A percentile compares a stretch with the other conserved stretches of the same genome.
Conservation (phyloP, 1,140 invertebrate genomes). For the Dufourea novaeangliae region DNA sequence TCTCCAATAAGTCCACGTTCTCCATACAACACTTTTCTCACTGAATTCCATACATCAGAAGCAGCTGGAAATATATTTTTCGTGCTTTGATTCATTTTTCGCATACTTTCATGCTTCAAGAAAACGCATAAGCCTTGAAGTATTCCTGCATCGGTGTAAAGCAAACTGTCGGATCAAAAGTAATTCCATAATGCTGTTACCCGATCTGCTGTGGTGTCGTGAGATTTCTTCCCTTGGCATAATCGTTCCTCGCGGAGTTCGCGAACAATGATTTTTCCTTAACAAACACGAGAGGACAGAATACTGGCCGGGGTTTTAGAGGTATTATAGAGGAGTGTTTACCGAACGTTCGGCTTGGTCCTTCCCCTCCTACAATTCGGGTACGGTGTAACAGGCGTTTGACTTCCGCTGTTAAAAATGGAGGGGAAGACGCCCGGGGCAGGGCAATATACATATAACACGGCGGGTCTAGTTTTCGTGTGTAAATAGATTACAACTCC, state of each 20-base stretch:
- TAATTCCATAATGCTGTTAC: slow-evolving; percentile 75
- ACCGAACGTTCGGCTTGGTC: background rate
- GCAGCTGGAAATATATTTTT: background rate
- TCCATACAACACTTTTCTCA: too few relatives aligned
- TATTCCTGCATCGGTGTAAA: background rate
- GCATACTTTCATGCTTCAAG: background rate
- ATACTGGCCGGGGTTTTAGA: background rate
- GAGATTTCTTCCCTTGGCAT: background rate
- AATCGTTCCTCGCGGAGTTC: background rate
- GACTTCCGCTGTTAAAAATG: slow-evolving; percentile 33
- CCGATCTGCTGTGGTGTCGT: background rate
- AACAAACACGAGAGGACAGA: background rate
- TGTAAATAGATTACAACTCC: slow-evolving; percentile 9
- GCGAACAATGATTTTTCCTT: slow-evolving; percentile 9
- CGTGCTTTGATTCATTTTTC: background rate
- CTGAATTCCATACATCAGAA: too few relatives aligned
- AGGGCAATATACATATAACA: slow-evolving; percentile 4
- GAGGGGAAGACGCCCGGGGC: slow-evolving; percentile 2
- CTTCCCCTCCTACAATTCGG: slow-evolving; percentile 52
- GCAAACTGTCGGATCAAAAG: slow-evolving; percentile 31
- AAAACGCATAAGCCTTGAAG: slow-evolving; percentile 2
- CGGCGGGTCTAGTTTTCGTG: background rate
- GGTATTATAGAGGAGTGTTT: background rate
- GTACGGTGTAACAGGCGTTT: slow-evolving; percentile 50
- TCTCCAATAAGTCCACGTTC: too few relatives aligned